Evolutionary conservation across 2,888 invertebrate genomes (phyloP).

Genomic region (Drosophila setosimentum): DNA sequence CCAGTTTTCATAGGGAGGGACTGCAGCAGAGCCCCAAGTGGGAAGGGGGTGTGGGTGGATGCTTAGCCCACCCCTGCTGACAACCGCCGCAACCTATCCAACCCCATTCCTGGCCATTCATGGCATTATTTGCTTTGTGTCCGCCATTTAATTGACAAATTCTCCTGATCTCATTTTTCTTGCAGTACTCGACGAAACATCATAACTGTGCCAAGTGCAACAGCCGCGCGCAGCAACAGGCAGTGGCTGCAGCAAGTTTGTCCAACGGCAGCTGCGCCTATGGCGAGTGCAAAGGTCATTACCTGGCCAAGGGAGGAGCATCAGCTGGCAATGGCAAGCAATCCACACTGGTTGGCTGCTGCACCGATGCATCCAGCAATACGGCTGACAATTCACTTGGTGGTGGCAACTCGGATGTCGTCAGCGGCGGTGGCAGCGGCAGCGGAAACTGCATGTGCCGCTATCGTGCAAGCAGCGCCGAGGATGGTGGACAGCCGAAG

Average conservation of each 20-base stretch:
- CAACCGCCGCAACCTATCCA: neutral
- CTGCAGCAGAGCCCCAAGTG: no score
- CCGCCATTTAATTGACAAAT: neutral
- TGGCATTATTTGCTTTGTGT: neutral
- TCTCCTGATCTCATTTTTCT: neutral
- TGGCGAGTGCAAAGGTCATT: constrained; percentile 80
- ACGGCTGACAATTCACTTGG: constrained; percentile 31
- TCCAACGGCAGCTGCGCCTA: constrained; percentile 61
- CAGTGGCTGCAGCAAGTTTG: constrained; percentile 50
- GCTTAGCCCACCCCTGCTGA: neutral
- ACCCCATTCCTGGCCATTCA: neutral
- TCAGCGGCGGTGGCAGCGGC: neutral
- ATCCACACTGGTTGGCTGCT: constrained; percentile 24
- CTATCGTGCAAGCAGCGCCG: constrained; percentile 59
- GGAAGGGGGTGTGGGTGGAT: no score
- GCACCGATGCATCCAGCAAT: constrained; percentile 26
- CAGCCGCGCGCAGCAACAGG: constrained; percentile 56
- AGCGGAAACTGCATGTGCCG: constrained; percentile 74
- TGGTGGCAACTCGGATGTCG: constrained; percentile 48
- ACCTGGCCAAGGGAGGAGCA: constrained; percentile 52
- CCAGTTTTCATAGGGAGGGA: neutral
- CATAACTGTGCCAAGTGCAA: constrained; percentile 79
- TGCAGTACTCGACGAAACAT: constrained; percentile 76
- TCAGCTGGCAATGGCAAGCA: constrained; percentile 6
- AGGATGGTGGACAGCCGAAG: constrained; percentile 57